These are phyloP conservation scores for Pitangus sulphuratus DNA, from an alignment of 2,797 vertebrate species.

Conservation along the genomic window DNA sequence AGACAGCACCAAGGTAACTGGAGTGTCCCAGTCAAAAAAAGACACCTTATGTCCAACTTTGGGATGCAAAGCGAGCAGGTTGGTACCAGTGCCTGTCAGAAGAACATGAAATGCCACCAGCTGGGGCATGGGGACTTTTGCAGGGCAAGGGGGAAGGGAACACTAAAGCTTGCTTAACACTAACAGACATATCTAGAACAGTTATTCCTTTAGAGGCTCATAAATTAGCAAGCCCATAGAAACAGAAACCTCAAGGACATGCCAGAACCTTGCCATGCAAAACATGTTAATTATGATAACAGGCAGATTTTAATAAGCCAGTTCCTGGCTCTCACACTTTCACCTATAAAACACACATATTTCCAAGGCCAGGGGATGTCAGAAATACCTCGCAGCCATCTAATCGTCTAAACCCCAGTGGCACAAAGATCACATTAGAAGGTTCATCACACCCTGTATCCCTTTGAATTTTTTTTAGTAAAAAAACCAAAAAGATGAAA, in stretches of 20 bases:
- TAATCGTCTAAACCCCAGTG: not conserved
- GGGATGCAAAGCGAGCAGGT: not conserved
- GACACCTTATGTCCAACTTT: not conserved
- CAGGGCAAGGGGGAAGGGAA: not conserved
- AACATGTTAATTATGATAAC: not conserved
- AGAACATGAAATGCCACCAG: not conserved
- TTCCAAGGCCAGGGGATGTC: not conserved
- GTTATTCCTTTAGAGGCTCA: constrained; percentile 34
- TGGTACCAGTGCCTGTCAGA: not conserved
- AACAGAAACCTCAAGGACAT: not conserved
- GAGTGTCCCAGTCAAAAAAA: not conserved
- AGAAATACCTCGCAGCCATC: not conserved
- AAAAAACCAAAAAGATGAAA: not conserved
- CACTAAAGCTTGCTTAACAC: not conserved
- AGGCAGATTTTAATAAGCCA: constrained; percentile 12
- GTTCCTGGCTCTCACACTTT: not conserved
- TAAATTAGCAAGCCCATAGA: not conserved
- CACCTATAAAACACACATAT: not conserved
- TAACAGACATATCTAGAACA: not conserved
- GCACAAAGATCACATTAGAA: not conserved
- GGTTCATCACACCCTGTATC: not conserved
- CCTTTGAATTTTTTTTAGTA: not conserved
- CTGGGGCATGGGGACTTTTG: not conserved
- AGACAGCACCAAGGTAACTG: not conserved
- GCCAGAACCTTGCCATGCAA: constrained; percentile 3